phyloP scores from a whole-genome alignment of 2,113 vertebrate genomes.

The Eidolon helvum region DNA sequence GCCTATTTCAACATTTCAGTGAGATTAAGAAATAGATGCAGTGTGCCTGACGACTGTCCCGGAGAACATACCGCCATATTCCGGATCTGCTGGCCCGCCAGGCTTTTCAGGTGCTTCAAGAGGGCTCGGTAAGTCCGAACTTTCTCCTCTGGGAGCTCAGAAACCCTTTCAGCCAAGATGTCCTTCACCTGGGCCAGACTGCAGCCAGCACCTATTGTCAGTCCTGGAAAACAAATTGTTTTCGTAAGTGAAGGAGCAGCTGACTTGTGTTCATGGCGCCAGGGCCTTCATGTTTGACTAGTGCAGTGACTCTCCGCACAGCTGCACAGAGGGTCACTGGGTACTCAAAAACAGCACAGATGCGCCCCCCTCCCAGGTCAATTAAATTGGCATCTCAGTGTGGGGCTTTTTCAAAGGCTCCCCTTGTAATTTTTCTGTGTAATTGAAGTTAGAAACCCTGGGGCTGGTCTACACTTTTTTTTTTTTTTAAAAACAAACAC shows the following conservation, averaged over 20 bases:
- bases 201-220: conserved; percentile 88
- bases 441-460: background rate
- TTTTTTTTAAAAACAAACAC: background rate
- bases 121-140: conserved; percentile 84
- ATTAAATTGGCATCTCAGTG: background rate
- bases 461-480: background rate
- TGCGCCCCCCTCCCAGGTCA: rapidly evolving
- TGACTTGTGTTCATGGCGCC: background rate
- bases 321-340: background rate
- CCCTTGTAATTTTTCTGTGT: background rate
- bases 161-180: conserved; percentile 79
- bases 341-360: background rate
- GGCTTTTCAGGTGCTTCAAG: conserved; percentile 83
- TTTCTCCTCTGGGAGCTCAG: conserved; percentile 81
- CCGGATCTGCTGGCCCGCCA: conserved; percentile 89
- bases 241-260: background rate
- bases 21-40: background rate
- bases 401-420: background rate
- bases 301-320: background rate
- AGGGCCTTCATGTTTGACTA: background rate
- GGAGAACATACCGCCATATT: conserved; percentile 85
- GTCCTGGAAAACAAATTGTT: conserved; percentile 79
- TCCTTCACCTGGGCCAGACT: conserved; percentile 84
- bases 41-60: background rate
- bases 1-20: background rate